These are phyloP conservation scores for Cataglyphis cursor DNA, from an alignment of 2,888 invertebrate genomes.

Conservation along the genomic window DNA sequence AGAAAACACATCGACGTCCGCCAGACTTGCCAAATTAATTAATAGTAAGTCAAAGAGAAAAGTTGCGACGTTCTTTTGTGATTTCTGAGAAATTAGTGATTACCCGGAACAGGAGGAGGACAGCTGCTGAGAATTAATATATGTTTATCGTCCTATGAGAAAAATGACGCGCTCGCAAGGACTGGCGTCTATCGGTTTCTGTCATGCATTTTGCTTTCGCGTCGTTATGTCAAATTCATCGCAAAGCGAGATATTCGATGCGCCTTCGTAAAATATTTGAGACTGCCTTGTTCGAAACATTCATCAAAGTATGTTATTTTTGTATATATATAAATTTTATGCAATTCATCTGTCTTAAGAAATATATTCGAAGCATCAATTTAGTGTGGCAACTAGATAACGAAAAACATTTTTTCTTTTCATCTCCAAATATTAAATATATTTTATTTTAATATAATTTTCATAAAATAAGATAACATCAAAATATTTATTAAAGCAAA, in stretches of 20 bases:
- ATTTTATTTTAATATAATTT: neutral
- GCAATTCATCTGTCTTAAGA: neutral
- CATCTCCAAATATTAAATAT: neutral
- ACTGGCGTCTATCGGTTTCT: constrained; percentile 48
- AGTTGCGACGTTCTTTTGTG: neutral
- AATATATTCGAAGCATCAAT: neutral
- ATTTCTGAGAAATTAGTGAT: neutral
- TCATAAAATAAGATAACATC: neutral
- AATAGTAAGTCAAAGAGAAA: constrained; percentile 31
- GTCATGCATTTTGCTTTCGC: constrained; percentile 47
- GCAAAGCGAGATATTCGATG: constrained; percentile 39
- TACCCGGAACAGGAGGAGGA: neutral
- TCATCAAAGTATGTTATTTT: neutral
- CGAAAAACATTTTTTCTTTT: neutral
- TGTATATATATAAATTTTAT: neutral
- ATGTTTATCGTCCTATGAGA: constrained; percentile 28
- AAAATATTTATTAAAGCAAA: neutral
- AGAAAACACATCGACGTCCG: neutral
- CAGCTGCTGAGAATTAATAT: constrained; percentile 51
- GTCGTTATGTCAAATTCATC: constrained; percentile 45
- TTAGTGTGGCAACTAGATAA: neutral
- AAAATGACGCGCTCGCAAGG: constrained; percentile 24
- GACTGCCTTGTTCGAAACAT: constrained; percentile 24
- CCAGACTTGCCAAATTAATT: constrained; percentile 65
- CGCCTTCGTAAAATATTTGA: constrained; percentile 35